phyloP scores from a whole-genome alignment of 2,797 vertebrate species.

The Lophius americanus region DNA sequence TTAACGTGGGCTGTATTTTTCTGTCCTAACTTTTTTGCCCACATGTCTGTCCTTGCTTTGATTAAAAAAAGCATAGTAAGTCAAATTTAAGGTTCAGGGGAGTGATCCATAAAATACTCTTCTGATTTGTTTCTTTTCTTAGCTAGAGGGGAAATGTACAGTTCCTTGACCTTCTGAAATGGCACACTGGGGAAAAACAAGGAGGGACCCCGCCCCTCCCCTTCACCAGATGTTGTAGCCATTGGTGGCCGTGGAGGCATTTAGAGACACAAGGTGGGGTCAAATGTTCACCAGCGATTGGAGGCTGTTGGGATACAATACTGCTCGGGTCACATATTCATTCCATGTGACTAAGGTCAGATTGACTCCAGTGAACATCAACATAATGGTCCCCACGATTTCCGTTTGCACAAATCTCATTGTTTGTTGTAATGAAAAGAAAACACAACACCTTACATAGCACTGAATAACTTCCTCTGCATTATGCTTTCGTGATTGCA shows the following conservation, averaged over 20 bases:
- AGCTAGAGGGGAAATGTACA: constrained; percentile 49
- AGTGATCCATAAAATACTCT: constrained; percentile 25
- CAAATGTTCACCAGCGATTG: constrained; percentile 31
- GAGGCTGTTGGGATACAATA: constrained; percentile 48
- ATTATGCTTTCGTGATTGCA: constrained; percentile 57
- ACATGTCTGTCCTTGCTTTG: constrained; percentile 22
- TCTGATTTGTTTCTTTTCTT: constrained; percentile 32
- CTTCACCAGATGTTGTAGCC: constrained; percentile 67
- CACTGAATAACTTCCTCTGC: constrained; percentile 58
- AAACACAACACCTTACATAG: constrained; percentile 51
- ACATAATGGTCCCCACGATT: constrained; percentile 47
- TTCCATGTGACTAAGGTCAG: constrained; percentile 46
- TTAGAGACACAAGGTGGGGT: constrained; percentile 67
- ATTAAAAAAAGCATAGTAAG: not conserved
- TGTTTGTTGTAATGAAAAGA: constrained; percentile 53
- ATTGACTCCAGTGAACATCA: constrained; percentile 58
- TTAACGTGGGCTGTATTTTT: constrained; percentile 25
- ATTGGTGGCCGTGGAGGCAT: constrained; percentile 50
- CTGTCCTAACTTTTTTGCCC: constrained; percentile 31
- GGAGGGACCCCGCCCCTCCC: constrained; percentile 37
- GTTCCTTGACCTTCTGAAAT: constrained; percentile 58
- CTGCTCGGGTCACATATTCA: constrained; percentile 40
- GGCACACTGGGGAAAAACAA: constrained; percentile 49
- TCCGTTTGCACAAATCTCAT: constrained; percentile 54
- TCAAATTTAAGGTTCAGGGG: constrained; percentile 24